These are phyloP conservation scores for Macquaria ambigua DNA, from an alignment of 2,113 vertebrate species.

Conservation along the genomic window DNA sequence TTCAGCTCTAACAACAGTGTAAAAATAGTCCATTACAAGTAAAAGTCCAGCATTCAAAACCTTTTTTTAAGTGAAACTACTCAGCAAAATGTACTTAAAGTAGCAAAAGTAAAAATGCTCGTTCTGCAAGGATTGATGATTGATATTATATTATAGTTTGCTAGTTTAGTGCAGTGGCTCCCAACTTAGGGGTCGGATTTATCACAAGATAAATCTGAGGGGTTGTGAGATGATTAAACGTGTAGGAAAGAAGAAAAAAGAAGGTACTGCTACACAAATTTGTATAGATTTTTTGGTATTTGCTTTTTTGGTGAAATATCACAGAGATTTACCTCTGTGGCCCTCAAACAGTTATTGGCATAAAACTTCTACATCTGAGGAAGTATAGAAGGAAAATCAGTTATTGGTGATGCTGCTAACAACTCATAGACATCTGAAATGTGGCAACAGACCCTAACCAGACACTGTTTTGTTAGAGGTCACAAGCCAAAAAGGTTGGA, in stretches of 20 bases:
- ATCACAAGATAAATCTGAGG: neutral
- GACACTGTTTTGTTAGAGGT: neutral
- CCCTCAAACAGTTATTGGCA: neutral
- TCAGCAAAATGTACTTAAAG: neutral
- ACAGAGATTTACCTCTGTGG: neutral
- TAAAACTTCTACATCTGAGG: neutral
- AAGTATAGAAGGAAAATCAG: neutral
- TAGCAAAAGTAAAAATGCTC: neutral
- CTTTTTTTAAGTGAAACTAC: too few species aligned
- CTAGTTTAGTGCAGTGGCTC: neutral
- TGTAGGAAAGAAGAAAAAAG: neutral
- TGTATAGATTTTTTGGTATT: neutral
- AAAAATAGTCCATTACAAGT: neutral
- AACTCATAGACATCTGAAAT: neutral
- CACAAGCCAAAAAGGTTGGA: neutral
- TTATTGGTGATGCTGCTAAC: neutral
- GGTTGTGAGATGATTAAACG: neutral
- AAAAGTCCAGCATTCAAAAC: neutral
- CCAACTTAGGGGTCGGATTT: neutral
- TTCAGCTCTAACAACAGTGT: neutral
- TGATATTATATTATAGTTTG: neutral
- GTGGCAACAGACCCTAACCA: neutral
- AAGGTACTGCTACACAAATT: neutral
- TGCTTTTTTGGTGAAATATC: neutral
- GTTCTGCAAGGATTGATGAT: neutral